Base-by-base conservation (phyloP, 2,888 invertebrate genomes). In the Chymomyza amoena region DNA sequence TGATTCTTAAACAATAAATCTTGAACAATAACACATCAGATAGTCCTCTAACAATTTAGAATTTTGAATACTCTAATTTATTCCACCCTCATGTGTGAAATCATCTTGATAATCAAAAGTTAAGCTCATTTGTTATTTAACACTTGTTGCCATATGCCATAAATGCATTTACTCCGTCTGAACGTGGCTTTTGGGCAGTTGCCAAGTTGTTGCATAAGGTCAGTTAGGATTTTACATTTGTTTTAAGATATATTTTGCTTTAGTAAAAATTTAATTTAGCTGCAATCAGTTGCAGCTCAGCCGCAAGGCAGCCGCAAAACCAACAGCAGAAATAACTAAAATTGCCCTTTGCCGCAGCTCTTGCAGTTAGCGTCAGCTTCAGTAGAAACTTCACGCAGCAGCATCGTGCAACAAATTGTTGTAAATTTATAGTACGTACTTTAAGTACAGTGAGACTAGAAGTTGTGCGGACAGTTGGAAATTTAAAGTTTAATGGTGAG, bases 191-290 rank as follows among this genome's bases (percentile, higher is more conserved):
- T 32, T 45, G 13, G 4, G 39, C 5, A 13, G 54, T 32, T 64
- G 64, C 39, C 39, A 13, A 45, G 13, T 18, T 57, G 66, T 80
- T 78, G 77, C 69, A 69, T 73, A 65, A 86, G 84, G 79, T 86
- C 75, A 70, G 82, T 45, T 45, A 45, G 39, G 13, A 45, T 45
- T 45, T 32, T 45, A 7, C 79, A 73, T 54, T 54, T 36, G 25
- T 59, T 54, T 16, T 15, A 54, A 54, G 54, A 10, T 13, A 10
- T 13, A 45, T 45, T 13, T 45, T 45, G 39, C 39, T 45, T 13
- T 13, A 45, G 1, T 10, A 45, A 45, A 45, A 45, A 45, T 45
- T 10, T 45, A 45, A 45, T 45, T 45, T 45, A 45, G 39, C 13
- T 45, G 39, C 39, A 45, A 13, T 45, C 39, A 45, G 13, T 45